These are phyloP conservation scores for Radopholus similis DNA, from an alignment of 1,140 invertebrate species.

Conservation along the genomic window DNA sequence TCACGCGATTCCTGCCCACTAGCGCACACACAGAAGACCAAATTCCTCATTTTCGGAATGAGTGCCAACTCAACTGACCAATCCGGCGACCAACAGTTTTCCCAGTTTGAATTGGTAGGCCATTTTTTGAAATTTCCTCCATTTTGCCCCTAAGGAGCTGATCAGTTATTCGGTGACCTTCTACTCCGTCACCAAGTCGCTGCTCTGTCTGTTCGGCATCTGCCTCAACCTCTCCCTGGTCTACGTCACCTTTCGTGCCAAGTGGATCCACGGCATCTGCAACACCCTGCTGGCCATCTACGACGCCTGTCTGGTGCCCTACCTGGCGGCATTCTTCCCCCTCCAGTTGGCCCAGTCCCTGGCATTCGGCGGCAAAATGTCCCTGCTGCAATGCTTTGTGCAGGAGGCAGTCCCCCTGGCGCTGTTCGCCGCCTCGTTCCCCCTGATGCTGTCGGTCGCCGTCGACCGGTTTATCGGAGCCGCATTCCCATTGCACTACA, in stretches of 20 bases:
- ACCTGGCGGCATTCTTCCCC: neutral
- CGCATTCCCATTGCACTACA: neutral
- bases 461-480: constrained; percentile 8
- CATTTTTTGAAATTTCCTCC: neutral
- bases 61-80: no score
- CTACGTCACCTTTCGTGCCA: constrained; percentile 8
- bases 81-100: no score
- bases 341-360: neutral
- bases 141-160: neutral
- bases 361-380: neutral
- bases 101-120: neutral
- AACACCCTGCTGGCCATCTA: constrained; percentile 11
- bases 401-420: neutral
- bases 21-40: no score
- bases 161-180: neutral
- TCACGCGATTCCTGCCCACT: no score
- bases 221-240: neutral
- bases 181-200: neutral
- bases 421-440: constrained; percentile 10
- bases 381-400: neutral
- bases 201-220: neutral
- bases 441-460: constrained; percentile 4
- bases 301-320: neutral
- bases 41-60: no score
- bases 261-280: constrained; percentile 9